A percentile compares a stretch with the other conserved stretches of the same genome.
phyloP scores from a whole-genome alignment of 2,888 invertebrate species.

The Leucophora obtusa region DNA sequence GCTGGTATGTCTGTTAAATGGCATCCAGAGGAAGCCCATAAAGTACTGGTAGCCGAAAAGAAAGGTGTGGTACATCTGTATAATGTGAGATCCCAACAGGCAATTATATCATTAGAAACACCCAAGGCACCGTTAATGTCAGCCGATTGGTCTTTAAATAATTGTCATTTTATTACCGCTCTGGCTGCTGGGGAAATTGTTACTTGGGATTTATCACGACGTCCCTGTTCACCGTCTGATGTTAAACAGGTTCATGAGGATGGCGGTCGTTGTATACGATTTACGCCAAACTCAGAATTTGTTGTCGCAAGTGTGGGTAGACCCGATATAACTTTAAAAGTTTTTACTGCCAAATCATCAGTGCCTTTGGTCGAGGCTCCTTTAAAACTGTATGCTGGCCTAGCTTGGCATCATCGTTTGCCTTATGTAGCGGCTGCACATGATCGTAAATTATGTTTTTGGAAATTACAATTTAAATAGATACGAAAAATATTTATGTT shows the following conservation, averaged over 20 bases:
- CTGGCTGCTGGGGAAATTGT: slow-evolving; percentile 84
- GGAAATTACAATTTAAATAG: slow-evolving; percentile 79
- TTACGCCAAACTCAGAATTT: slow-evolving; percentile 82
- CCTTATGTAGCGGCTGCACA: slow-evolving; percentile 82
- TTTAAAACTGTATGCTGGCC: slow-evolving; percentile 81
- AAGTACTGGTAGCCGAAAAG: slow-evolving; percentile 87
- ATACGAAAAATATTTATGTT: slow-evolving; percentile 2
- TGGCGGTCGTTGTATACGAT: slow-evolving; percentile 82
- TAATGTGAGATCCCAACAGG: slow-evolving; percentile 83
- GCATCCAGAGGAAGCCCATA: slow-evolving; percentile 85
- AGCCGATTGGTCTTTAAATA: slow-evolving; percentile 85
- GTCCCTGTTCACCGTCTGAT: slow-evolving; percentile 82
- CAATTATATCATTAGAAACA: slow-evolving; percentile 83
- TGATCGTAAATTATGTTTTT: slow-evolving; percentile 82
- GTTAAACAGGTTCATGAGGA: slow-evolving; percentile 82
- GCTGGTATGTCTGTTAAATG: slow-evolving; percentile 84
- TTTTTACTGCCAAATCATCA: slow-evolving; percentile 81
- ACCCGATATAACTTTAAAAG: slow-evolving; percentile 83
- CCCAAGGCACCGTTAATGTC: slow-evolving; percentile 82
- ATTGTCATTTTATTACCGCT: slow-evolving; percentile 81
- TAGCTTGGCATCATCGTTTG: slow-evolving; percentile 83
- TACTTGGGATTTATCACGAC: slow-evolving; percentile 83
- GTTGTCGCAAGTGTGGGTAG: slow-evolving; percentile 84
- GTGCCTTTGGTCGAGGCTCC: slow-evolving; percentile 80
- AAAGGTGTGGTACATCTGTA: slow-evolving; percentile 86